These are phyloP conservation scores for Montipora sp. DNA, from an alignment of 64 coral and sea anemone species.

Conservation along the genomic window DNA sequence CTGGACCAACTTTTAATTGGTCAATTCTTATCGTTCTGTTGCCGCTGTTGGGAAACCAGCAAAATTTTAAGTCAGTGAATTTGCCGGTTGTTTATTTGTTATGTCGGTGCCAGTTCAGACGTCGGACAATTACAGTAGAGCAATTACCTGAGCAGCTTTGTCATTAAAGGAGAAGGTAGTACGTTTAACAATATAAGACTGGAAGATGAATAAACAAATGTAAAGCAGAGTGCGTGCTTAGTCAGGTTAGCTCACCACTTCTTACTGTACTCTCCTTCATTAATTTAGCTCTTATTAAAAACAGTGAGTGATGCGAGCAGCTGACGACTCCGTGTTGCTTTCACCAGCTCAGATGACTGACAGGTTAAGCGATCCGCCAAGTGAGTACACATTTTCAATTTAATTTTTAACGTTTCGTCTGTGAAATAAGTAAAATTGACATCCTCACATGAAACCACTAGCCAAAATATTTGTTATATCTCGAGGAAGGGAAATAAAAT, in stretches of 20 bases:
- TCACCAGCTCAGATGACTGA: background rate
- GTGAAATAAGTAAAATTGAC: background rate
- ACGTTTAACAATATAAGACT: background rate
- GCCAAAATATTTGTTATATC: too few species aligned
- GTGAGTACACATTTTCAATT: background rate
- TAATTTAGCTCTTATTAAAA: background rate
- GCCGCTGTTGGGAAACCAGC: background rate
- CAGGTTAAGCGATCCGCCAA: background rate
- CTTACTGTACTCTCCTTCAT: background rate
- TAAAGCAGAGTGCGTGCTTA: background rate
- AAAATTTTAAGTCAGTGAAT: background rate
- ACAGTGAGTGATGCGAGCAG: background rate
- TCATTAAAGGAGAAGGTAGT: background rate
- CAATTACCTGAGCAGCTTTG: background rate
- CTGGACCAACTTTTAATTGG: background rate
- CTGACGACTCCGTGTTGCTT: background rate
- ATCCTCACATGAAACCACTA: background rate
- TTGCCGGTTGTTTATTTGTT: background rate
- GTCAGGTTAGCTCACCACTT: background rate
- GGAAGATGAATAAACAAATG: background rate
- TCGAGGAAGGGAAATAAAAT: too few species aligned
- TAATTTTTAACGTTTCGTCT: background rate
- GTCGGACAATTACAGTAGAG: background rate
- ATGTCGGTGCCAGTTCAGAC: background rate
- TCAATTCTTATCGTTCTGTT: background rate